Evolutionary conservation across 2,113 vertebrate genomes (phyloP).

Genomic region (Stegostoma tigrinum): DNA sequence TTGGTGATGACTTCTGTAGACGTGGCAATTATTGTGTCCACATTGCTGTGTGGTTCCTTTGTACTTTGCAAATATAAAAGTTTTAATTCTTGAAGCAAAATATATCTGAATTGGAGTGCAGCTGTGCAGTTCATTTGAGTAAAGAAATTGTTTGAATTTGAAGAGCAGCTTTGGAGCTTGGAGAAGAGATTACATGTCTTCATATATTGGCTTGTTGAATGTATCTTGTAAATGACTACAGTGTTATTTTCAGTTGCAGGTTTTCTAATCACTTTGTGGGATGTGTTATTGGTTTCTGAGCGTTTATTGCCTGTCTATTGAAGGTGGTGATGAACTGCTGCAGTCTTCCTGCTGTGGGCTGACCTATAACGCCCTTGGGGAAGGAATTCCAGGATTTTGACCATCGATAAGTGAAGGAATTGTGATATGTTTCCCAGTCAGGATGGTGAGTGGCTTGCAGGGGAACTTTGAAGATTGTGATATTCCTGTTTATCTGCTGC

Average conservation of each 20-base stretch:
- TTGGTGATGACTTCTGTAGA: not conserved
- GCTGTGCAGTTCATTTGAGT: not conserved
- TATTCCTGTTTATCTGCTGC: too few species aligned
- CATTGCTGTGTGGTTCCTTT: not conserved
- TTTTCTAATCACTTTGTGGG: not conserved
- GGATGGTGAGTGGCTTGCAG: too few species aligned
- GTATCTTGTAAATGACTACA: not conserved
- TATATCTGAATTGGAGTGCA: not conserved
- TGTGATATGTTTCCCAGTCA: too few species aligned
- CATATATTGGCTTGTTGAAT: not conserved
- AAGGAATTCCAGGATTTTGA: too few species aligned
- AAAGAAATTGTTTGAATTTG: too few species aligned
- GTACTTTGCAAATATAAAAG: not conserved
- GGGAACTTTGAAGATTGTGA: too few species aligned
- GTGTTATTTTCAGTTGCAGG: not conserved
- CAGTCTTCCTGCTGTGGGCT: too few species aligned
- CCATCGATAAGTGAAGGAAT: too few species aligned
- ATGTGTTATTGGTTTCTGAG: too few species aligned
- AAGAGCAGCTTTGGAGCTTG: not conserved
- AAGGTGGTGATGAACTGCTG: too few species aligned
- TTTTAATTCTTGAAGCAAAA: not conserved
- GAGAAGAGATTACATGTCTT: not conserved
- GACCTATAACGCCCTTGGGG: too few species aligned
- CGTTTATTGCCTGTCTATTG: too few species aligned
- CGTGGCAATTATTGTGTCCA: not conserved